These are phyloP conservation scores for Pimephales promelas DNA, from an alignment of 2,113 vertebrate species.

Conservation along the genomic window DNA sequence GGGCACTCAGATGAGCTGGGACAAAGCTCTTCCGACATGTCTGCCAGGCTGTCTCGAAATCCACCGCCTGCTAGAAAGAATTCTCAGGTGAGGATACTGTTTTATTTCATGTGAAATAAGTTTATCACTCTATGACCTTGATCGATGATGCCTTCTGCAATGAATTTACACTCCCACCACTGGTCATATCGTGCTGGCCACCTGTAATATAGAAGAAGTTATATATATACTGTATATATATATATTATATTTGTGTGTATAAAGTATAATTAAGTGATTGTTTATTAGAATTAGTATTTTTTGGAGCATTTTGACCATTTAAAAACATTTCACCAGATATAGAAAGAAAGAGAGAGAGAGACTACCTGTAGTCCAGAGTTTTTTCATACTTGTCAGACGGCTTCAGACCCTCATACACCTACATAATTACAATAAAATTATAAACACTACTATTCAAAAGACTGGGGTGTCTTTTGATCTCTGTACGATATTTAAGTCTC, in stretches of 20 bases:
- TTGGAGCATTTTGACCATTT: neutral
- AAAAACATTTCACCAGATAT: no score
- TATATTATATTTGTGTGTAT: neutral
- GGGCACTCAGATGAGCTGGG: conserved; percentile 92
- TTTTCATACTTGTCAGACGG: conserved; percentile 96
- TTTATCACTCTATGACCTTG: conserved; percentile 78
- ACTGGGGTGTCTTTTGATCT: neutral
- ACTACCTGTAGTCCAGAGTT: conserved; percentile 91
- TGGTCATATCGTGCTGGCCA: conserved; percentile 97
- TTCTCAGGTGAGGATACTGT: neutral
- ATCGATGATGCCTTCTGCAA: conserved; percentile 97
- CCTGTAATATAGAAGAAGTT: conserved; percentile 69
- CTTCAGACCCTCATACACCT: conserved; percentile 98
- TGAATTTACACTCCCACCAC: conserved; percentile 99
- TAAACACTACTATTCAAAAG: neutral
- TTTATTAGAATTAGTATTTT: neutral
- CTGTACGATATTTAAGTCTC: neutral
- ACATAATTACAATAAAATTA: conserved; percentile 11
- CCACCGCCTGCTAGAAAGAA: conserved; percentile 81
- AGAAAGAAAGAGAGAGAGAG: neutral
- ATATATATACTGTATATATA: neutral
- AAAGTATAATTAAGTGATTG: neutral
- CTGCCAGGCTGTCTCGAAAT: conserved; percentile 94
- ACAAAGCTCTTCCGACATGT: conserved; percentile 98
- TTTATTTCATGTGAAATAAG: neutral